phyloP scores from a whole-genome alignment of 2,113 vertebrate species.

The Felis chaus region DNA sequence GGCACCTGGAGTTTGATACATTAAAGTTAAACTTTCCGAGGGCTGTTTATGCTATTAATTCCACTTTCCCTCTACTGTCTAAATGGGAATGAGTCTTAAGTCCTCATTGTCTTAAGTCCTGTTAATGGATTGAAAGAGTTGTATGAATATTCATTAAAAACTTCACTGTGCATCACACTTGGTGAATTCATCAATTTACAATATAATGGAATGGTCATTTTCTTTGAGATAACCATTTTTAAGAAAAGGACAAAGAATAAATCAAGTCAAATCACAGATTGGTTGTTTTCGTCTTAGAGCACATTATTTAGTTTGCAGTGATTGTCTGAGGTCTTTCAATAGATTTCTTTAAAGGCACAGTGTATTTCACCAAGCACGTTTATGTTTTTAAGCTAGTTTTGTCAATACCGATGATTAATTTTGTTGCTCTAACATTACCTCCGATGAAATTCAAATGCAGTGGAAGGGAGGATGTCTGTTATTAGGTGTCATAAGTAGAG shows the following conservation, averaged over 20 bases:
- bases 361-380: conserved; percentile 68
- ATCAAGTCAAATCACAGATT: conserved; percentile 75
- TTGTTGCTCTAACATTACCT: conserved; percentile 47
- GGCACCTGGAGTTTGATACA: conserved; percentile 90
- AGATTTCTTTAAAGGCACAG: conserved; percentile 72
- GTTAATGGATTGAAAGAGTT: conserved; percentile 81
- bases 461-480: background rate
- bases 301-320: conserved; percentile 69
- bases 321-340: conserved; percentile 70
- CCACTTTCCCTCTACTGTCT: conserved; percentile 37
- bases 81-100: conserved; percentile 76
- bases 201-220: conserved; percentile 79
- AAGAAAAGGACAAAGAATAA: conserved; percentile 75
- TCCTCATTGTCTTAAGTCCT: conserved; percentile 84
- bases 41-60: conserved; percentile 84
- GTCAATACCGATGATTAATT: conserved; percentile 67
- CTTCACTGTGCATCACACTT: conserved; percentile 78
- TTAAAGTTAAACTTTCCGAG: conserved; percentile 88
- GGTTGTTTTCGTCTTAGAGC: conserved; percentile 78
- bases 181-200: conserved; percentile 81
- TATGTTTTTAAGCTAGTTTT: conserved; percentile 37
- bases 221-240: conserved; percentile 73
- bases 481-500: background rate
- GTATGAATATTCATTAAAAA: conserved; percentile 87
- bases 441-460: conserved; percentile 51